phyloP scores from a whole-genome alignment of 2,113 vertebrate species.

The Melierax canorus region DNA sequence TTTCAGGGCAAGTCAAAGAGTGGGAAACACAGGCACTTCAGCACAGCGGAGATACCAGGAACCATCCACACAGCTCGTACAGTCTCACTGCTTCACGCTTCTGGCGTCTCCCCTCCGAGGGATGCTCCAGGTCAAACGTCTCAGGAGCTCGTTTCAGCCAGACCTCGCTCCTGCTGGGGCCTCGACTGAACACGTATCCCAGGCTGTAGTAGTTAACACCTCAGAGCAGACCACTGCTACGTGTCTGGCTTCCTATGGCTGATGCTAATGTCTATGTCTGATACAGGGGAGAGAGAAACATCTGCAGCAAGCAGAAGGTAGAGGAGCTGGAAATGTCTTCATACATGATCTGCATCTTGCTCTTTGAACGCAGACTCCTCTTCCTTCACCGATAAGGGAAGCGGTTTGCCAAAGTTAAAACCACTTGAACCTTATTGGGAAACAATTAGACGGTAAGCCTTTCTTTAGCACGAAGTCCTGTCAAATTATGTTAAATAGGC shows the following conservation, averaged over 20 bases:
- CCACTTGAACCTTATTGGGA: not conserved
- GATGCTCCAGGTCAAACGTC: not conserved
- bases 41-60: not conserved
- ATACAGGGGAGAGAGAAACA: not conserved
- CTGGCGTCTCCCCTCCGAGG: not conserved
- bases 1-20: not conserved
- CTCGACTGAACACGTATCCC: accelerated
- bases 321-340: not conserved
- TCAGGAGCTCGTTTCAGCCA: not conserved
- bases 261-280: not conserved
- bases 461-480: not conserved
- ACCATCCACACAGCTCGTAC: not conserved
- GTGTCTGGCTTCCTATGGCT: not conserved
- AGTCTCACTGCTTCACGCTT: not conserved
- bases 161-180: not conserved
- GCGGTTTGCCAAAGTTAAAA: not conserved
- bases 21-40: not conserved
- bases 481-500: not conserved
- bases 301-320: not conserved
- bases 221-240: not conserved
- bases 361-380: not conserved
- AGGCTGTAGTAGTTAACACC: not conserved
- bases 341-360: not conserved
- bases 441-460: not conserved
- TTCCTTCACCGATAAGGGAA: not conserved